These are phyloP conservation scores for Pecten maximus DNA, from an alignment of 2,888 invertebrate species.

Conservation along the genomic window DNA sequence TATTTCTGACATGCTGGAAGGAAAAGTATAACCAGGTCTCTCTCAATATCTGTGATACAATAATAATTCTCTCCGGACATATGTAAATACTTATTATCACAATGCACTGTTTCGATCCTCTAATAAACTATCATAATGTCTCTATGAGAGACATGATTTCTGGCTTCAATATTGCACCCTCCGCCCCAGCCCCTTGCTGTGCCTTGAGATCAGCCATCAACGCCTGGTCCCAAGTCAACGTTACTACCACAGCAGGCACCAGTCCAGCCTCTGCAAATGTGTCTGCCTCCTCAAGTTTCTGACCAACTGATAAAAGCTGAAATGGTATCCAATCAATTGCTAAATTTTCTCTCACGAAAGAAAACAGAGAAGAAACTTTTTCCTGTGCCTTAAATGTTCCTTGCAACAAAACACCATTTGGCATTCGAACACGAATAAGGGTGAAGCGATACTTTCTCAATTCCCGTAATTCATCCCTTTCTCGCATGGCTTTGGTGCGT, in stretches of 20 bases:
- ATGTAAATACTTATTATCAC: not conserved
- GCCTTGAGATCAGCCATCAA: slow-evolving; percentile 75
- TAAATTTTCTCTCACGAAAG: slow-evolving; percentile 91
- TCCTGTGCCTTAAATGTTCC: slow-evolving; percentile 95
- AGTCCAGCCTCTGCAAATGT: slow-evolving; percentile 90
- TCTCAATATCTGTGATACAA: not conserved
- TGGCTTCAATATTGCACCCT: slow-evolving; percentile 87
- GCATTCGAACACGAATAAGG: slow-evolving; percentile 93
- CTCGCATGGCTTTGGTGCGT: slow-evolving; percentile 96
- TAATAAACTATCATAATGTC: slow-evolving; percentile 41
- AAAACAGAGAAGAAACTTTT: slow-evolving; percentile 88
- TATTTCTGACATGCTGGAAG: too few species aligned
- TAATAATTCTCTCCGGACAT: not conserved
- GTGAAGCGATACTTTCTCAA: slow-evolving; percentile 89
- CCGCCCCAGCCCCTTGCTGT: slow-evolving; percentile 68
- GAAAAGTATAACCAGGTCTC: not conserved
- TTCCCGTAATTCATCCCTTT: slow-evolving; percentile 92
- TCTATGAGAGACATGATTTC: slow-evolving; percentile 87
- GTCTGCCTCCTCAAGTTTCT: slow-evolving; percentile 88
- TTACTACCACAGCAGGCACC: slow-evolving; percentile 92
- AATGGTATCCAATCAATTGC: slow-evolving; percentile 88
- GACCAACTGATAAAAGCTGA: slow-evolving; percentile 87
- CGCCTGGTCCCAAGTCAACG: slow-evolving; percentile 87
- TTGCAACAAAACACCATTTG: slow-evolving; percentile 86
- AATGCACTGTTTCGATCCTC: not conserved